phyloP scores from a whole-genome alignment of 2,797 vertebrate genomes.

The Poecilia picta region DNA sequence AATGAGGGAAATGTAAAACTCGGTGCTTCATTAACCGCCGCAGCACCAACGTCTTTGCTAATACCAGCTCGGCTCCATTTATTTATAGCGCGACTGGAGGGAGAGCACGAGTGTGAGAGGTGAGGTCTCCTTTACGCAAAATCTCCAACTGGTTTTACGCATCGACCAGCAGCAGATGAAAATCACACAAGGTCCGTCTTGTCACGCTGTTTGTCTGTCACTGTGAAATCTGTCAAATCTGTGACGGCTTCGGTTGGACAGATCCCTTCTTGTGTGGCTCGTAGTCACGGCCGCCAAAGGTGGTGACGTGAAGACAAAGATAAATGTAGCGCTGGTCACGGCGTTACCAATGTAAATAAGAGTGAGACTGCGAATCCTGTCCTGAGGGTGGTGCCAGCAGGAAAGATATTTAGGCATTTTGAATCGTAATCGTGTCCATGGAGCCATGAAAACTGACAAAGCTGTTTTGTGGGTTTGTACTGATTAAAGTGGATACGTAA shows the following conservation, averaged over 20 bases:
- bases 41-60: conserved; percentile 25
- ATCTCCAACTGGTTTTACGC: not conserved
- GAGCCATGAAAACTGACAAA: not conserved
- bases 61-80: conserved; percentile 44
- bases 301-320: not conserved
- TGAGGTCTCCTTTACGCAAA: conserved; percentile 20
- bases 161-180: conserved; percentile 21
- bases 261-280: not conserved
- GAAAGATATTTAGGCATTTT: conserved; percentile 12
- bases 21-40: conserved; percentile 59
- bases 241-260: not conserved
- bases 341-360: conserved; percentile 10
- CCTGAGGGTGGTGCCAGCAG: conserved; percentile 48
- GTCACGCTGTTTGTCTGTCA: not conserved
- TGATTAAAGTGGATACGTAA: not conserved
- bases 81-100: conserved; percentile 7
- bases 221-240: conserved; percentile 2
- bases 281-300: not conserved
- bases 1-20: conserved; percentile 47
- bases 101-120: conserved; percentile 27
- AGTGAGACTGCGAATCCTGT: conserved; percentile 17
- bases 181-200: conserved; percentile 17
- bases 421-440: conserved; percentile 19
- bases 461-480: not conserved
- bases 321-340: not conserved